These are phyloP conservation scores for Trachops cirrhosus DNA, from an alignment of 2,797 vertebrate species.

Conservation along the genomic window DNA sequence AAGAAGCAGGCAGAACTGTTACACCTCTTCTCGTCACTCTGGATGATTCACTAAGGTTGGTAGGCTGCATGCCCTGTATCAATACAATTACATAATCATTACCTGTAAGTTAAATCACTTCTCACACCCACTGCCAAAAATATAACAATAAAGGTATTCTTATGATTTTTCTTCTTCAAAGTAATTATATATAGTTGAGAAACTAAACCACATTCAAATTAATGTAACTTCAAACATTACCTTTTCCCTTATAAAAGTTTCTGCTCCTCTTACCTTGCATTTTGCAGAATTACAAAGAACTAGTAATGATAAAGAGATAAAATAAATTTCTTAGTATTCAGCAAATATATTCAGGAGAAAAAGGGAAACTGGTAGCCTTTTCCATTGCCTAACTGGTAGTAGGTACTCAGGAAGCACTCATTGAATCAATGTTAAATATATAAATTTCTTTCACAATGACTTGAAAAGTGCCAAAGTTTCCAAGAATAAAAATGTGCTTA, in stretches of 20 bases:
- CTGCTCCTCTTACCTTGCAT: conserved; percentile 58
- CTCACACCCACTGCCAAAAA: conserved; percentile 84
- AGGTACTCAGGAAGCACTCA: background rate
- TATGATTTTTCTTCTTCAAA: conserved; percentile 79
- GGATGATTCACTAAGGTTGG: conserved; percentile 82
- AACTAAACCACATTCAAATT: conserved; percentile 71
- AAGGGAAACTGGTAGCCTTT: conserved; percentile 52
- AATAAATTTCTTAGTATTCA: conserved; percentile 66
- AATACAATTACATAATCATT: conserved; percentile 87
- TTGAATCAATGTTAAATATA: background rate
- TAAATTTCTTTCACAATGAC: conserved; percentile 24
- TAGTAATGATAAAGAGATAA: conserved; percentile 40
- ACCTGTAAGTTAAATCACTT: conserved; percentile 86
- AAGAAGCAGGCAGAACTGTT: conserved; percentile 77
- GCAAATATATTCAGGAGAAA: conserved; percentile 56
- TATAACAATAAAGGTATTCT: conserved; percentile 85
- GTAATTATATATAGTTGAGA: conserved; percentile 81
- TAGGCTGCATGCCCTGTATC: conserved; percentile 82
- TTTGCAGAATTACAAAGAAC: conserved; percentile 55
- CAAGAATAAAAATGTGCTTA: conserved; percentile 32
- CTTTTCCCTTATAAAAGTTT: conserved; percentile 80
- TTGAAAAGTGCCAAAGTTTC: conserved; percentile 20
- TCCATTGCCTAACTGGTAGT: background rate
- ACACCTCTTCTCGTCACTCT: conserved; percentile 84
- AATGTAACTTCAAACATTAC: conserved; percentile 75